phyloP scores from a whole-genome alignment of 2,797 vertebrate genomes.

The Urosaurus nigricauda region DNA sequence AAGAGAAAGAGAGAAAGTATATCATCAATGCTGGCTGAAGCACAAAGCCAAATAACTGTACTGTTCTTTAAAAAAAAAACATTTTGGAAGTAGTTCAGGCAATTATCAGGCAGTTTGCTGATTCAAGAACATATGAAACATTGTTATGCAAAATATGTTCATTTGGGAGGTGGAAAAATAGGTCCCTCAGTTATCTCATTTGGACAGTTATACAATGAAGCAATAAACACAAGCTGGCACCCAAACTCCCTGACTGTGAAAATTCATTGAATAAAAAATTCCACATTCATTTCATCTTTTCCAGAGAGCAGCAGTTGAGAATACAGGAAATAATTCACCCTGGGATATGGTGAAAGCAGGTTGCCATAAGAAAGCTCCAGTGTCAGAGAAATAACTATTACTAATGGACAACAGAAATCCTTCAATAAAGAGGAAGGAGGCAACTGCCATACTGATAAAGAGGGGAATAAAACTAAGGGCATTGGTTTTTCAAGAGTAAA shows the following conservation, averaged over 20 bases:
- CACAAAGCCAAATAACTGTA: constrained; percentile 49
- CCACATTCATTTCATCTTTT: constrained; percentile 57
- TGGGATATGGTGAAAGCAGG: constrained; percentile 1
- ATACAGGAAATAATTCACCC: constrained; percentile 37
- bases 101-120: constrained; percentile 72
- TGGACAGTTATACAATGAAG: constrained; percentile 64
- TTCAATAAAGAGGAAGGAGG: not conserved
- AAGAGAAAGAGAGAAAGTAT: not conserved
- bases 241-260: constrained; percentile 50
- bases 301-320: constrained; percentile 35
- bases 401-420: constrained; percentile 18
- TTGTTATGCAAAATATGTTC: constrained; percentile 55
- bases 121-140: constrained; percentile 69
- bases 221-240: constrained; percentile 60
- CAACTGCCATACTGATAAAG: not conserved
- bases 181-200: constrained; percentile 51
- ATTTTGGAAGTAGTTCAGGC: constrained; percentile 62
- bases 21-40: not conserved
- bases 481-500: not conserved
- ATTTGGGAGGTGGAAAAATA: constrained; percentile 59
- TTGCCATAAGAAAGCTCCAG: not conserved
- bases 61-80: constrained; percentile 51
- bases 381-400: constrained; percentile 23
- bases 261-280: constrained; percentile 52
- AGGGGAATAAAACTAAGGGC: no score